These are phyloP conservation scores for Ctena decussata DNA, from an alignment of 2,888 invertebrate genomes.

Conservation along the genomic window DNA sequence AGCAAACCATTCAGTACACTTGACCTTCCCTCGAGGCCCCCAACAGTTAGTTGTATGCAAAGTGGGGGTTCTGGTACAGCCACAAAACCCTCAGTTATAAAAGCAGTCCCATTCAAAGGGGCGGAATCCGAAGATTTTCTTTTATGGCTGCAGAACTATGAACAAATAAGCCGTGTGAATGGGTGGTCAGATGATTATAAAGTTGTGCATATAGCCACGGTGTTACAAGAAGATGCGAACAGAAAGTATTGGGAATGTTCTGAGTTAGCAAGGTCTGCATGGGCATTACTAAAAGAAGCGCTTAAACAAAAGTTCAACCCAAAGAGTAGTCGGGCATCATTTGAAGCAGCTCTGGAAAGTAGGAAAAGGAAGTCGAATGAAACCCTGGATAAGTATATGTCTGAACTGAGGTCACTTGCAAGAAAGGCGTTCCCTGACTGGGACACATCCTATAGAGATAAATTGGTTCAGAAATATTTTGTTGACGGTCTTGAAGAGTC, in stretches of 20 bases:
- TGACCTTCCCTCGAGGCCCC: neutral
- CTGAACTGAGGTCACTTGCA: neutral
- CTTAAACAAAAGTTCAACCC: neutral
- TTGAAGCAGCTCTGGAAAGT: neutral
- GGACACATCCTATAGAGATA: neutral
- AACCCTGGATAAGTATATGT: slow-evolving; percentile 8
- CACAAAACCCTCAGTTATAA: neutral
- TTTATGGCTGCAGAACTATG: neutral
- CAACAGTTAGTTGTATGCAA: neutral
- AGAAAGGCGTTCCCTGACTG: slow-evolving; percentile 15
- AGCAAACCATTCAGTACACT: neutral
- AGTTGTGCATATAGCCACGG: neutral
- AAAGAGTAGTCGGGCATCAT: neutral
- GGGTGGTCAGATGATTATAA: neutral
- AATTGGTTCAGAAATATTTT: slow-evolving; percentile 12
- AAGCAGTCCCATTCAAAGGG: neutral
- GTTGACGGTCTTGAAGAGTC: slow-evolving; percentile 13
- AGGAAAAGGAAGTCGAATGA: neutral
- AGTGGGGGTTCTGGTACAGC: too few species aligned
- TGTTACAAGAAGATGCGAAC: neutral
- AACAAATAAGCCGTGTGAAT: neutral
- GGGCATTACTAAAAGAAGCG: neutral
- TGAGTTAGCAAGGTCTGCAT: neutral
- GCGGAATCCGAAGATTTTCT: neutral
- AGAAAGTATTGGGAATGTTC: slow-evolving; percentile 2